Evolutionary conservation across 1,140 invertebrate species (phyloP).

Genomic region (Drosophila elegans): DNA sequence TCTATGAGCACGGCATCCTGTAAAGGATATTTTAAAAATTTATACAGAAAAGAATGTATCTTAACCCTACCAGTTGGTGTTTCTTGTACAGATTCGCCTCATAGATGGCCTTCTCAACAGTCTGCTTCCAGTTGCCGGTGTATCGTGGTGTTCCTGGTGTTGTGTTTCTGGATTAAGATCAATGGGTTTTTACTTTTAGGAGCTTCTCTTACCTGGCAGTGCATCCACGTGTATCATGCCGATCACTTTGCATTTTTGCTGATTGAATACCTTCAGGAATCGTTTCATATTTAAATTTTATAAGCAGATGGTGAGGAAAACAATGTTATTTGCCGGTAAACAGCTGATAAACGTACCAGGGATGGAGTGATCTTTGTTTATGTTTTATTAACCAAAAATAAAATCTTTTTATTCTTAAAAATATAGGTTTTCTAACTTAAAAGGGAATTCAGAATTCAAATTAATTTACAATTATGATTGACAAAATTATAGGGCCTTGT

Average conservation of each 20-base stretch:
- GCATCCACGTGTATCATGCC: constrained; percentile 92
- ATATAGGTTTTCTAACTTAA: too few relatives aligned
- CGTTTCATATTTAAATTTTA: constrained; percentile 72
- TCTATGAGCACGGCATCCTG: constrained; percentile 93
- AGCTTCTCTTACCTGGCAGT: constrained; percentile 87
- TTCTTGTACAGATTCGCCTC: constrained; percentile 70
- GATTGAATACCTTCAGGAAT: constrained; percentile 84
- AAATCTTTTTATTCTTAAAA: too few relatives aligned
- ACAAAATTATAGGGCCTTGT: too few relatives aligned
- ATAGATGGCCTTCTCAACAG: constrained; percentile 64
- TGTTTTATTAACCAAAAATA: not conserved
- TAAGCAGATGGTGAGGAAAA: not conserved
- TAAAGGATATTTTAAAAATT: not conserved
- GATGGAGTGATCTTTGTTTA: constrained; percentile 6
- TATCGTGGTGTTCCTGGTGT: constrained; percentile 74
- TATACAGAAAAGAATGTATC: not conserved
- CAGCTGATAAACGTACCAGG: constrained; percentile 34
- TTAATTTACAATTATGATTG: too few relatives aligned
- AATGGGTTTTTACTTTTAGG: not conserved
- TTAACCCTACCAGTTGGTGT: constrained; percentile 42
- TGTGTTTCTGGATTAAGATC: constrained; percentile 14
- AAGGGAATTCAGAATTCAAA: too few relatives aligned
- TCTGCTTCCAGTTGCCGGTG: constrained; percentile 65
- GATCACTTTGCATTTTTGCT: constrained; percentile 86
- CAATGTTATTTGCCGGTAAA: constrained; percentile 14